Evolutionary conservation across 2,797 vertebrate species (phyloP).

Genomic region (Rhadinocentrus ornatus): DNA sequence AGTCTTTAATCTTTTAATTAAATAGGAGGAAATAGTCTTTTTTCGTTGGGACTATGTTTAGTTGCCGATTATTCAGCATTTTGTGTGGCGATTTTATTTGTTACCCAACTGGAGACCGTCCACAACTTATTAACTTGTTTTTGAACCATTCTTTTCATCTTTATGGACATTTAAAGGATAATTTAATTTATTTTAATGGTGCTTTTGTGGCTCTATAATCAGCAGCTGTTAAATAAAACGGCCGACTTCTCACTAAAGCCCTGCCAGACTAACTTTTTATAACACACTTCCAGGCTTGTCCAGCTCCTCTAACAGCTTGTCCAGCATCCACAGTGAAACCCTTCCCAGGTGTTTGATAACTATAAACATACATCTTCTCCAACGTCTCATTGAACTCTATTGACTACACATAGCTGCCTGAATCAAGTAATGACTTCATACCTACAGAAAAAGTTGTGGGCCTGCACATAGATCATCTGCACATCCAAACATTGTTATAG

Average conservation of each 20-base stretch:
- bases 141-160: neutral
- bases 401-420: too few relatives aligned
- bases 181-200: neutral
- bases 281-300: too few relatives aligned
- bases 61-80: neutral
- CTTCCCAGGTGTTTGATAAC: too few relatives aligned
- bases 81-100: neutral
- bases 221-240: neutral
- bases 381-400: too few relatives aligned
- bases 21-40: neutral
- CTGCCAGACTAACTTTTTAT: too few relatives aligned
- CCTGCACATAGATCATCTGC: too few relatives aligned
- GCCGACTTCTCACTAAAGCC: neutral
- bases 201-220: neutral
- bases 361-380: too few relatives aligned
- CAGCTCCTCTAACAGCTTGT: too few relatives aligned
- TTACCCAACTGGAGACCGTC: neutral
- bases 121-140: neutral
- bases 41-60: neutral
- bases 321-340: too few relatives aligned
- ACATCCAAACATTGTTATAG: too few relatives aligned
- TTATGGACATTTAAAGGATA: neutral
- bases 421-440: too few relatives aligned
- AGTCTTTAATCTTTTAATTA: neutral
- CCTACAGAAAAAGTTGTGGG: too few relatives aligned